Evolutionary conservation across 2,113 vertebrate species (phyloP), one percentile per base, ranked within the genome.

Genomic region (pig (Sus scrofa)): DNA sequence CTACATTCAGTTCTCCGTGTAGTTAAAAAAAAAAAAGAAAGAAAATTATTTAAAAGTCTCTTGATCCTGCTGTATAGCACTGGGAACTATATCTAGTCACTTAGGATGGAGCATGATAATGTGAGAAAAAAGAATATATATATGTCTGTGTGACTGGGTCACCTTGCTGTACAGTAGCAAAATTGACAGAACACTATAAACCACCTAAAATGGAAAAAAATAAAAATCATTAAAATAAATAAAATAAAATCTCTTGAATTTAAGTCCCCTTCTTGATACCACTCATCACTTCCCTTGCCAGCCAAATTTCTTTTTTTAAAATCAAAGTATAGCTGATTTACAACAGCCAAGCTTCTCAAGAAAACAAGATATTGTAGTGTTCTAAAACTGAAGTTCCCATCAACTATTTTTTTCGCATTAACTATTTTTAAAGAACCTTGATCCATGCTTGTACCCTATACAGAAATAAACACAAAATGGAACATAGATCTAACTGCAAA

Each of bases 401-500:
- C 27, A 84, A 19, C 60, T 62, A 24, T 24, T 62, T 24, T 62
- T 62, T 39, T 75, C 30, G n/a, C 26, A 30, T 22, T 14, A 86
- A 34, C 95, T 86, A 22, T 65, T 86, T 96, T 91, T 74, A 75
- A 86, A 74, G 37, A 86, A 68, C 26, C n/a, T 86, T 86, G 24
- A 68, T 86, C 32, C 19, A 13, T 63, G 83, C 37, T 87, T 87
- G 39, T 15, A 70, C 26, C 27, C 27, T 88, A 37, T 68, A 65
- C 39, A 34, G 44, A 81, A 86, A 74, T 54, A 11, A 79, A 63
- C 54, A 78, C 44, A n/a, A 44, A 77, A 37, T 79, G 56, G 20
- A 63, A 37, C 58, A 67, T 32, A 86, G 7, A 90, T 58, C 22
- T 24, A 89, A 65, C 9, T 62, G 4, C 81, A 90, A 77, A 83